phyloP scores from a whole-genome alignment of 1,140 invertebrate genomes.

The Hyphantria cunea region DNA sequence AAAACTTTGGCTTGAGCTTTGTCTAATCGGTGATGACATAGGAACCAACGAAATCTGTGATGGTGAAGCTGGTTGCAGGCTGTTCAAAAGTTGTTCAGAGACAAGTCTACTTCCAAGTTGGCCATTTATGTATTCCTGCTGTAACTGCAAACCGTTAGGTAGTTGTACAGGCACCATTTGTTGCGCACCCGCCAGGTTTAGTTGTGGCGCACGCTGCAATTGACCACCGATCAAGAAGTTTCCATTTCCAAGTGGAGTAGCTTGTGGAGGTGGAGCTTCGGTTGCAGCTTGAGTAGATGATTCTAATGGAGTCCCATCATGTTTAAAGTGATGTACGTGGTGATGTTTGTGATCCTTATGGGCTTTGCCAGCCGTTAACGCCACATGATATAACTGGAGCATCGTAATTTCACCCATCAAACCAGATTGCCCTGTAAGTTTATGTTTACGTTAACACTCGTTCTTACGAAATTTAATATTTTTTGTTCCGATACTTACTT shows the following conservation, averaged over 20 bases:
- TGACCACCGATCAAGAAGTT: slow-evolving; percentile 87
- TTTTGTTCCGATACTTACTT: slow-evolving; percentile 66
- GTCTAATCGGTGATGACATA: slow-evolving; percentile 34
- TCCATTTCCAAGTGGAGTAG: slow-evolving; percentile 77
- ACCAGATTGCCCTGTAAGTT: slow-evolving; percentile 83
- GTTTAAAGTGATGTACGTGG: slow-evolving; percentile 89
- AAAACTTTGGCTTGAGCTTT: slow-evolving; percentile 38
- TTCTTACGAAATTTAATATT: neutral
- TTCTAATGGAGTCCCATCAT: slow-evolving; percentile 86
- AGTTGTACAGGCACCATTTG: slow-evolving; percentile 77
- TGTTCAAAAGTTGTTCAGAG: slow-evolving; percentile 82
- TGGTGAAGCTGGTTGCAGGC: slow-evolving; percentile 49
- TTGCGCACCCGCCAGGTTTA: slow-evolving; percentile 83
- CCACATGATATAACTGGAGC: slow-evolving; percentile 89
- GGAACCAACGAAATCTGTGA: slow-evolving; percentile 37
- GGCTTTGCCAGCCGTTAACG: slow-evolving; percentile 90
- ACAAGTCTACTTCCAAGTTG: slow-evolving; percentile 83
- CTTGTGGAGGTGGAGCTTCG: slow-evolving; percentile 81
- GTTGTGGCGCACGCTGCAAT: slow-evolving; percentile 84
- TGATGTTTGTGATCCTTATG: slow-evolving; percentile 93
- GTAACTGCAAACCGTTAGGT: slow-evolving; percentile 72
- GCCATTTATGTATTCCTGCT: slow-evolving; percentile 84
- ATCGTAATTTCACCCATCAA: slow-evolving; percentile 90
- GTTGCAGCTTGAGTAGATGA: slow-evolving; percentile 79
- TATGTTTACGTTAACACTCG: slow-evolving; percentile 5